A percentile compares a stretch with the other conserved stretches of the same genome.
phyloP scores from a whole-genome alignment of 2,113 vertebrate genomes.

The Epinephelus lanceolatus region DNA sequence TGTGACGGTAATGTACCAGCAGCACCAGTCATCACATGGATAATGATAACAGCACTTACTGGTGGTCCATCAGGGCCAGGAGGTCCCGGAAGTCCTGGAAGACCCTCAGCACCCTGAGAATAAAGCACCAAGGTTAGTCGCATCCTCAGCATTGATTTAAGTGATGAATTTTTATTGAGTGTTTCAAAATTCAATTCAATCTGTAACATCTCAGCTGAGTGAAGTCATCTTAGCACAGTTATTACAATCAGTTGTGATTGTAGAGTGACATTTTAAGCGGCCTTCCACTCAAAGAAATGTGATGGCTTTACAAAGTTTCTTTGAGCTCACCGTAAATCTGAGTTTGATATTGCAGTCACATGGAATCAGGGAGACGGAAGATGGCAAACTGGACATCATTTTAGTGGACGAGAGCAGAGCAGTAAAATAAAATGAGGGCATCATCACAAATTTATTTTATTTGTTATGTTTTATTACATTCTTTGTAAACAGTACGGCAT shows the following conservation, averaged over 20 bases:
- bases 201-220: not conserved
- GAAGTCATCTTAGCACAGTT: not conserved
- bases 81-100: conserved; percentile 90
- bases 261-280: not conserved
- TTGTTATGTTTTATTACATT: too few relatives aligned
- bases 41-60: conserved; percentile 84
- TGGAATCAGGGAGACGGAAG: too few relatives aligned
- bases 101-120: conserved; percentile 91
- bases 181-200: not conserved
- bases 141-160: conserved; percentile 2
- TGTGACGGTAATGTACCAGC: not conserved
- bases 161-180: not conserved
- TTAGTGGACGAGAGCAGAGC: too few relatives aligned
- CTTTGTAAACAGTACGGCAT: too few relatives aligned
- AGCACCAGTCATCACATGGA: not conserved
- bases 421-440: too few relatives aligned
- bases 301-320: too few relatives aligned
- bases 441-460: too few relatives aligned
- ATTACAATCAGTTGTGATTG: not conserved
- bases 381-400: too few relatives aligned
- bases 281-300: too few relatives aligned
- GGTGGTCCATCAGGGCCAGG: conserved; percentile 92
- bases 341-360: too few relatives aligned
- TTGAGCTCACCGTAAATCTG: too few relatives aligned
- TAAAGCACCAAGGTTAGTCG: not conserved